Conservation (phyloP, 1,140 invertebrate species). For the Eueides isabella region DNA sequence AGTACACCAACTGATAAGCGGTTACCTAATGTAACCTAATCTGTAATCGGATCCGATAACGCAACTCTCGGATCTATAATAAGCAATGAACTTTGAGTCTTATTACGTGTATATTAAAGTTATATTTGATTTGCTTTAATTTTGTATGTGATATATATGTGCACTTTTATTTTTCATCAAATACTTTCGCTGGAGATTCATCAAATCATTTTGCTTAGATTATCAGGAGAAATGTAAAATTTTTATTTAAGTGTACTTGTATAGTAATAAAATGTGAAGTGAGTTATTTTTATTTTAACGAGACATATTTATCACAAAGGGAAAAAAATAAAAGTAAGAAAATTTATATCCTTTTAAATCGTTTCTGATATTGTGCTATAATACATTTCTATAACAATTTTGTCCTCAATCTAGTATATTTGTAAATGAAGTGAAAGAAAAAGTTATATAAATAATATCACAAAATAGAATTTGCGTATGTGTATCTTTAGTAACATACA, state of each 20-base stretch:
- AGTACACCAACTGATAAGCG: conserved; percentile 38
- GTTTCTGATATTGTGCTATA: no score
- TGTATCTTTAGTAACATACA: not conserved
- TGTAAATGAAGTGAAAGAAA: no score
- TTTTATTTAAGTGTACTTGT: not conserved
- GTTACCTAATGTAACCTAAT: conserved; percentile 48
- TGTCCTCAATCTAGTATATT: no score
- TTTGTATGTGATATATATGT: not conserved
- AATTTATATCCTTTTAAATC: not conserved
- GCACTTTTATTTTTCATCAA: not conserved
- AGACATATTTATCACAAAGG: not conserved
- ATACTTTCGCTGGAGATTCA: not conserved
- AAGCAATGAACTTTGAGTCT: conserved; percentile 12
- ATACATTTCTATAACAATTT: no score
- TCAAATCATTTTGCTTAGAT: not conserved
- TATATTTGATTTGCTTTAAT: not conserved
- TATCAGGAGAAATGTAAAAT: not conserved
- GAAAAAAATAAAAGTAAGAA: not conserved
- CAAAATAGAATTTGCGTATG: not conserved
- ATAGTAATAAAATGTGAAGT: no score
- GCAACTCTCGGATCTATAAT: conserved; percentile 9
- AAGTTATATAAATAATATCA: not conserved
- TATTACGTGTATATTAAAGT: conserved; percentile 10
- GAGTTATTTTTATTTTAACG: not conserved
- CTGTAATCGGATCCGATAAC: conserved; percentile 36